A percentile compares a stretch with the other conserved stretches of the same genome.
These are phyloP conservation scores for Tokudaia muenninki DNA, from an alignment of 2,797 vertebrate genomes.

Conservation along the genomic window DNA sequence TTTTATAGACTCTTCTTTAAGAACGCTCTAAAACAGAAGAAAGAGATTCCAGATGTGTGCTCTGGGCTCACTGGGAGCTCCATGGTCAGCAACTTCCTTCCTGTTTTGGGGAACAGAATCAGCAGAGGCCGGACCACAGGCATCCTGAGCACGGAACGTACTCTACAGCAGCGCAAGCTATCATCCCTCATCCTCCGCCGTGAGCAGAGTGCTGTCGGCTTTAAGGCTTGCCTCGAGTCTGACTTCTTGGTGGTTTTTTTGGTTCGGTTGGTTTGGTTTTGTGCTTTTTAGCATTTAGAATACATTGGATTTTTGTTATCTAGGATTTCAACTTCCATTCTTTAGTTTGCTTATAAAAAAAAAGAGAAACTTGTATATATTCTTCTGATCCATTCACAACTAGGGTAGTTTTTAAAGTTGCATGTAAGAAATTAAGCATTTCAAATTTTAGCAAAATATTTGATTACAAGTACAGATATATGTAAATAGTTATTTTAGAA, in stretches of 20 bases:
- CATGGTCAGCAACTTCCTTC: neutral
- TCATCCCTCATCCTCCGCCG: rapidly evolving
- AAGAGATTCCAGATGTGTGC: neutral
- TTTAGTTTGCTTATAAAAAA: slow-evolving; percentile 8
- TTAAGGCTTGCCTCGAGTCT: neutral
- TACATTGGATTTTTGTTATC: slow-evolving; percentile 25
- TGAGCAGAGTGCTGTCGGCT: neutral
- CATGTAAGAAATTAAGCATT: slow-evolving; percentile 14
- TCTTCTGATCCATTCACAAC: neutral
- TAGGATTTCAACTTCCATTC: neutral
- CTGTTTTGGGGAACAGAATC: neutral
- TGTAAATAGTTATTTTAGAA: neutral
- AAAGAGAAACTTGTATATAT: neutral
- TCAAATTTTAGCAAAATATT: neutral
- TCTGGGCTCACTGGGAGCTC: neutral
- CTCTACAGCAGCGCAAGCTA: neutral
- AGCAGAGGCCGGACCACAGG: neutral
- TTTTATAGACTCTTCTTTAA: neutral
- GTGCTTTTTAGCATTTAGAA: slow-evolving; percentile 3
- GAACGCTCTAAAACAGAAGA: neutral
- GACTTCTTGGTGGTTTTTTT: neutral
- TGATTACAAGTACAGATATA: neutral
- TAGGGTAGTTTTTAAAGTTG: neutral
- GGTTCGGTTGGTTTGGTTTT: neutral
- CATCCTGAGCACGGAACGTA: neutral